These are phyloP conservation scores for Palloptera scutellata DNA, from an alignment of 2,888 invertebrate genomes.

Conservation along the genomic window DNA sequence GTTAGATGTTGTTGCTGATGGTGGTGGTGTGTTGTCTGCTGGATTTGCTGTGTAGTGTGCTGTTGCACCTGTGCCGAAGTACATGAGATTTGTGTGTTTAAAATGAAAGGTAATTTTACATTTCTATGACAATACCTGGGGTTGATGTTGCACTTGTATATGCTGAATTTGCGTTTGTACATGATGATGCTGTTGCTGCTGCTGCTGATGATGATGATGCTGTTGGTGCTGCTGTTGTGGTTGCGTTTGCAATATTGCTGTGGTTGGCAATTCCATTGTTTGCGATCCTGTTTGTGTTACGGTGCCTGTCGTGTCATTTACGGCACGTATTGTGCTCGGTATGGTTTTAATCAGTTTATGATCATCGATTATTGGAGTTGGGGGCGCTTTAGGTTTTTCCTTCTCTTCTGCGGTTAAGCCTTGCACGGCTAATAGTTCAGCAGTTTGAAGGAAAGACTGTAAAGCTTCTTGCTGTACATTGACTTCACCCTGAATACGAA, in stretches of 20 bases:
- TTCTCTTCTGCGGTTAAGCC: slow-evolving; percentile 71
- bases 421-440: slow-evolving; percentile 79
- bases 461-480: slow-evolving; percentile 82
- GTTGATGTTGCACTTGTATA: slow-evolving; percentile 55
- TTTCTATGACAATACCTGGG: slow-evolving; percentile 31
- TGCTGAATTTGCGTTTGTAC: slow-evolving; percentile 59
- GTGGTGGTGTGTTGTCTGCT: slow-evolving; percentile 31
- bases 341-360: slow-evolving; percentile 62
- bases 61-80: slow-evolving; percentile 20
- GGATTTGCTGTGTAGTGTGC: slow-evolving; percentile 31
- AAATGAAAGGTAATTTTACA: no score
- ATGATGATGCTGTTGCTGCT: slow-evolving; percentile 51
- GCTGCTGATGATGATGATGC: no score
- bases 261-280: slow-evolving; percentile 59
- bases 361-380: slow-evolving; percentile 54
- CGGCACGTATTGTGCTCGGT: slow-evolving; percentile 62
- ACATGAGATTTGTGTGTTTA: no score
- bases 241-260: slow-evolving; percentile 53
- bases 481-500: slow-evolving; percentile 72
- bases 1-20: slow-evolving; percentile 44
- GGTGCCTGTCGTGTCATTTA: slow-evolving; percentile 51
- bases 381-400: slow-evolving; percentile 60
- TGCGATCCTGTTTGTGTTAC: slow-evolving; percentile 54
- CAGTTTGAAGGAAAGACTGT: slow-evolving; percentile 79
- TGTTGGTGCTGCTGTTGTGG: slow-evolving; percentile 42